Base-by-base conservation (phyloP, 1,140 invertebrate species). In the Hypothenemus hampei region DNA sequence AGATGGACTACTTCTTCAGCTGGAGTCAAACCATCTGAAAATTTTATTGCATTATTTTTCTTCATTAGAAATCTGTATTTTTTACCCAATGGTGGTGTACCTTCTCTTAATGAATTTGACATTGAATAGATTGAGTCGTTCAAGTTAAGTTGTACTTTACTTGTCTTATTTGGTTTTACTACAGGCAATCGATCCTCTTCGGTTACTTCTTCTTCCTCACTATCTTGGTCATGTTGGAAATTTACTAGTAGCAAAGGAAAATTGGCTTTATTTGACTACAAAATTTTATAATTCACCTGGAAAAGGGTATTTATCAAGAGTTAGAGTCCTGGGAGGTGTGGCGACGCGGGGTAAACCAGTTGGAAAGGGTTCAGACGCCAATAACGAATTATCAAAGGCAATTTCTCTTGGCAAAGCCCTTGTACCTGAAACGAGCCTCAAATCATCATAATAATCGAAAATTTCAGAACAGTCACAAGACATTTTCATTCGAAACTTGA, bases 381-480 rank as follows among this genome's bases (percentile, higher is more conserved):
- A 15, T 19, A 88, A 79, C 20, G 84, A 81, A 78, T 90, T 88
- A 66, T 93, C 91, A 65, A 91, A 74, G 62, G 83, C 80, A 21
- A 93, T 85, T 77, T 93, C 91, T 55, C 87, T 76, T 3, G 89
- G 88, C 8, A 87, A 81, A 35, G 87, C 86, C 69, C 82, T 84
- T 26, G 86, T 85, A 18, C 88, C 87, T 77, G 60, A 23, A 61
- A 65, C 16, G n/a, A 19, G n/a, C n/a, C n/a, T n/a, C n/a, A n/a
- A n/a, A n/a, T n/a, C n/a, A n/a, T n/a, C n/a, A n/a, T n/a, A n/a
- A n/a, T n/a, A n/a, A n/a, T n/a, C n/a, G n/a, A n/a, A n/a, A n/a
- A n/a, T n/a, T n/a, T n/a, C n/a, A 45, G 3, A 3, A 31, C 8
- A 51, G 26, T 36, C 3, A 22, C 10, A 4, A 37, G 7, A 3